These are phyloP conservation scores for Xestia xanthographa DNA, from an alignment of 2,888 invertebrate species.

Conservation along the genomic window DNA sequence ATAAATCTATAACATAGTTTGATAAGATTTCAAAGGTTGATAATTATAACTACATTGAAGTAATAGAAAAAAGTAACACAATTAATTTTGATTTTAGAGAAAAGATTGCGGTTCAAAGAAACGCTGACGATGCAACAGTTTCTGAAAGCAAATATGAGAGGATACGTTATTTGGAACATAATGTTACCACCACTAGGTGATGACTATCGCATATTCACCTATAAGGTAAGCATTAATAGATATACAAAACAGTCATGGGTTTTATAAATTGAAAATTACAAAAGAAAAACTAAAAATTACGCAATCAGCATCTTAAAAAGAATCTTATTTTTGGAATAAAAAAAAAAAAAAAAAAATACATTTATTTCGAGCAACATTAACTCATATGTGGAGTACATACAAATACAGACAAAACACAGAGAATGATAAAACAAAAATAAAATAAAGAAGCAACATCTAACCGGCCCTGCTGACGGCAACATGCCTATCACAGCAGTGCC, in stretches of 20 bases:
- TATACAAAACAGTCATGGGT: not conserved
- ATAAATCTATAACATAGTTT: not conserved
- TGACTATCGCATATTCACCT: conserved; percentile 89
- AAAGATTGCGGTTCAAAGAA: conserved; percentile 39
- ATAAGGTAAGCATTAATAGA: conserved; percentile 88
- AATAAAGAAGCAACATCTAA: no score
- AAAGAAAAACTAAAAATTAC: not conserved
- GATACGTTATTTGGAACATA: conserved; percentile 89
- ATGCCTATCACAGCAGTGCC: no score
- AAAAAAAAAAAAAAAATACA: no score
- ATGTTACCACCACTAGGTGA: conserved; percentile 88
- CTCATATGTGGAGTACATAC: no score
- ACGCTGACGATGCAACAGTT: conserved; percentile 81
- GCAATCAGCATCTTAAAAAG: not conserved
- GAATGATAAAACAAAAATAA: no score
- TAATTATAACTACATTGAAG: not conserved
- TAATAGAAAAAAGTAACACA: not conserved
- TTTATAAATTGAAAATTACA: not conserved
- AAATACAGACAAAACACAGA: no score
- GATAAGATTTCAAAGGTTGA: not conserved
- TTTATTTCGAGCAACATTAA: no score
- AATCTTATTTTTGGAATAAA: not conserved
- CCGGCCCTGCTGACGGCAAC: no score
- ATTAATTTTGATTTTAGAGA: conserved; percentile 33
- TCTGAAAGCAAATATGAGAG: conserved; percentile 82